Percentiles rank a stretch among this genome's conserved stretches.
Evolutionary conservation across 2,797 vertebrate genomes (phyloP).

Genomic region (Falco peregrinus): DNA sequence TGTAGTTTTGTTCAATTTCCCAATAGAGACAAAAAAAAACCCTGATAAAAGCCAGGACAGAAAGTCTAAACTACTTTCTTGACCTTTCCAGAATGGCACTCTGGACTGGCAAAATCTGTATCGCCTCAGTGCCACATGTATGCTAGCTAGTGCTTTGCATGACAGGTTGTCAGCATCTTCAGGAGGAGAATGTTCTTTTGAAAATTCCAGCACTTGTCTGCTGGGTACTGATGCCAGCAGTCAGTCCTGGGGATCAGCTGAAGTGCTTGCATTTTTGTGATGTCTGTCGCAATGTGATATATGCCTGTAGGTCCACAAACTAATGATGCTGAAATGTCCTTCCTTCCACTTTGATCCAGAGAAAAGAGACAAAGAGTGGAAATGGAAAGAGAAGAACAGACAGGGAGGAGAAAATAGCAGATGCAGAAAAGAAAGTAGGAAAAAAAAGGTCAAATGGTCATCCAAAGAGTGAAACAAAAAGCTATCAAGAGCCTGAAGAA

Average conservation of each 20-base stretch:
- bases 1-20: not conserved
- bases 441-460: not conserved
- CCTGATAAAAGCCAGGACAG: not conserved
- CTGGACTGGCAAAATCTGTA: not conserved
- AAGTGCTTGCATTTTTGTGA: not conserved
- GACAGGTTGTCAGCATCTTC: constrained; percentile 31
- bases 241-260: not conserved
- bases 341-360: not conserved
- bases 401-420: not conserved
- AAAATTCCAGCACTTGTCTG: constrained; percentile 14
- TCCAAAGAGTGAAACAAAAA: not conserved
- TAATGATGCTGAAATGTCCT: constrained; percentile 19
- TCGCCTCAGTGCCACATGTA: not conserved
- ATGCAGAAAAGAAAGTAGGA: not conserved
- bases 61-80: not conserved
- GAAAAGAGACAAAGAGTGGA: not conserved
- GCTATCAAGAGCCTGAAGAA: not conserved
- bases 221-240: not conserved
- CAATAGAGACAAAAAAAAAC: not conserved
- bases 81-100: not conserved
- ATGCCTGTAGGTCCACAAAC: not conserved
- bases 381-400: not conserved
- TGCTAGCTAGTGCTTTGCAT: not conserved
- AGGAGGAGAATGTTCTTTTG: not conserved
- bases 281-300: not conserved